Percentiles rank a stretch among this genome's conserved stretches.
These are phyloP conservation scores for Cinclus mexicanus DNA, from an alignment of 2,113 vertebrate species.

Conservation along the genomic window DNA sequence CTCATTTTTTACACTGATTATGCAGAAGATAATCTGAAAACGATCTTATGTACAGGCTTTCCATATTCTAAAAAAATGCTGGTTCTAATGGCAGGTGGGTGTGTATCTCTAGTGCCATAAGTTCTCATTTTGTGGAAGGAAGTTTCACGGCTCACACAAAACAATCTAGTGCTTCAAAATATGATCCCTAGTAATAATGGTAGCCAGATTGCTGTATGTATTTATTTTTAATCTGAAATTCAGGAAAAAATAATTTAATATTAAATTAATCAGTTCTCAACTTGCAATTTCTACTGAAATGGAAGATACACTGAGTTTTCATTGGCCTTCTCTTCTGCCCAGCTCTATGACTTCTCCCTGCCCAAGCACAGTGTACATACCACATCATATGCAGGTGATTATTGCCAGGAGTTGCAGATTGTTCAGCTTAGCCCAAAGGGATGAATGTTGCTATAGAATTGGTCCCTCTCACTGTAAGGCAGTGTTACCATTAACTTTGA, in stretches of 20 bases:
- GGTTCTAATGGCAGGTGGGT: not conserved
- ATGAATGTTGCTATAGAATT: not conserved
- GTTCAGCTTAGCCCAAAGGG: not conserved
- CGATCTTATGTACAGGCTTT: not conserved
- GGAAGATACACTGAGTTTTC: not conserved
- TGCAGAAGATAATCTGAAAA: not conserved
- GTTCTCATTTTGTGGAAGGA: not conserved
- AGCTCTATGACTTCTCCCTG: not conserved
- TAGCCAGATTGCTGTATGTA: not conserved
- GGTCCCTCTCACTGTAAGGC: not conserved
- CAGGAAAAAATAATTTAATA: not conserved
- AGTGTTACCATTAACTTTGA: not conserved
- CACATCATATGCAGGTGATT: not conserved
- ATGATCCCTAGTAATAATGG: not conserved
- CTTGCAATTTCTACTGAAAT: not conserved
- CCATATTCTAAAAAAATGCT: not conserved
- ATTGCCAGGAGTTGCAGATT: not conserved
- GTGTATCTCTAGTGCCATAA: not conserved
- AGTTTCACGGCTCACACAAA: not conserved
- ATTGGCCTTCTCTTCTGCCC: accelerated
- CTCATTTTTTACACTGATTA: not conserved
- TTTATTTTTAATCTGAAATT: not conserved
- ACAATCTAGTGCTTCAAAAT: not conserved
- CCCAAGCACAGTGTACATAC: not conserved
- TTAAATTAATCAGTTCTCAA: not conserved